A percentile compares a stretch with the other conserved stretches of the same genome.
Evolutionary conservation across 2,888 invertebrate genomes (phyloP).

Genomic region (Tachina grossa): DNA sequence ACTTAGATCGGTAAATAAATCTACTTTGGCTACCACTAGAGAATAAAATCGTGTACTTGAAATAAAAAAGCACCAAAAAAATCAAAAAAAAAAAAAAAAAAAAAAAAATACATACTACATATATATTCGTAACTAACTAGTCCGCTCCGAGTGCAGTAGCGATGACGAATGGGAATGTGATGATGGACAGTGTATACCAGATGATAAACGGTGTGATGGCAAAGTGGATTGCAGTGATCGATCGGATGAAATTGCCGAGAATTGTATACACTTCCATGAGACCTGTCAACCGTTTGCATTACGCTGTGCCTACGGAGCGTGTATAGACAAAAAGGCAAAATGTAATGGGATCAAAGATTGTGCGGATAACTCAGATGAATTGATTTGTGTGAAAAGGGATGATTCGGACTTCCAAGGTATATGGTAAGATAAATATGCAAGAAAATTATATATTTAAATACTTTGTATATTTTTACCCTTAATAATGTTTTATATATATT

Average conservation of each 20-base stretch:
- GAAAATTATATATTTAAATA: background rate
- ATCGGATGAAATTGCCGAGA: constrained; percentile 78
- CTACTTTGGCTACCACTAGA: no score
- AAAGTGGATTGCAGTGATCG: constrained; percentile 77
- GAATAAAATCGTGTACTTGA: no score
- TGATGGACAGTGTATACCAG: constrained; percentile 77
- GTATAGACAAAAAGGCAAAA: constrained; percentile 68
- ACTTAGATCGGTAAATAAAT: no score
- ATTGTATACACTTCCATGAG: constrained; percentile 74
- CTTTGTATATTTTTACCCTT: background rate
- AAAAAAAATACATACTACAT: no score
- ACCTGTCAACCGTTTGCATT: constrained; percentile 84
- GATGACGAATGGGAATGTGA: constrained; percentile 75
- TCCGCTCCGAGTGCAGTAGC: constrained; percentile 69
- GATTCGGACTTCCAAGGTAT: constrained; percentile 46
- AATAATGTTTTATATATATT: background rate
- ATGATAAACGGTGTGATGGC: constrained; percentile 77
- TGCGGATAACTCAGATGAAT: constrained; percentile 75
- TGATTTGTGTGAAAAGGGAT: constrained; percentile 34
- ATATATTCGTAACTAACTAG: constrained; percentile 31
- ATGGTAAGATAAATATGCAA: constrained; percentile 46
- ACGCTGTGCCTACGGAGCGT: constrained; percentile 79
- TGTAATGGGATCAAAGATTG: constrained; percentile 74
- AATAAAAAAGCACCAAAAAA: no score
- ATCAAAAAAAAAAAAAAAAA: no score